Percentiles rank a stretch among this genome's conserved stretches.
Conservation (phyloP, 35 echinoderm and acorn worm species). For the Ophioderma brevispina region DNA sequence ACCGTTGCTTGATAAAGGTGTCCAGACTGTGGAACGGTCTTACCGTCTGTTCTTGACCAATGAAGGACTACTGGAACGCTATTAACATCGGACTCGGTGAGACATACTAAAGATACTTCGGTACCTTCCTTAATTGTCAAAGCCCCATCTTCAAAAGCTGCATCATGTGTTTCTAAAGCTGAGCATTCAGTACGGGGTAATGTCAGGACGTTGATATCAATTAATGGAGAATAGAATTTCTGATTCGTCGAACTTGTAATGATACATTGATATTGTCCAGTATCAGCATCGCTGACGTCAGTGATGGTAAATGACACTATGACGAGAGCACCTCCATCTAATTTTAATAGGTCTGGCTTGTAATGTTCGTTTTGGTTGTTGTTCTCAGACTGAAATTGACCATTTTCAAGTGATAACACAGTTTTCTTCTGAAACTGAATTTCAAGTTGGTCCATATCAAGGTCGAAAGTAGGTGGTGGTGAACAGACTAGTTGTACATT, state of each 20-base stretch:
- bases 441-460: too few species aligned
- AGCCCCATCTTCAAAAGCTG: neutral
- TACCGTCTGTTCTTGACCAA: neutral
- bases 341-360: neutral
- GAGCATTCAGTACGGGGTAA: neutral
- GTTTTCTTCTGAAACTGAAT: too few species aligned
- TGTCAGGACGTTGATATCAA: neutral
- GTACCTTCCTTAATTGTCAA: neutral
- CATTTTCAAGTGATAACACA: neutral
- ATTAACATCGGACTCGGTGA: neutral
- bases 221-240: neutral
- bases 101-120: neutral
- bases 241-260: neutral
- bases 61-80: neutral
- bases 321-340: neutral
- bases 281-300: neutral
- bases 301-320: neutral
- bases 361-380: neutral
- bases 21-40: neutral
- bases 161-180: neutral
- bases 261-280: neutral
- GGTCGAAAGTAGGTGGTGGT: neutral
- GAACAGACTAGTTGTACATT: too few species aligned
- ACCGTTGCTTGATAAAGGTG: neutral
- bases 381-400: neutral